These are phyloP conservation scores for Ooceraea biroi DNA, from an alignment of 1,140 invertebrate genomes.

Conservation along the genomic window DNA sequence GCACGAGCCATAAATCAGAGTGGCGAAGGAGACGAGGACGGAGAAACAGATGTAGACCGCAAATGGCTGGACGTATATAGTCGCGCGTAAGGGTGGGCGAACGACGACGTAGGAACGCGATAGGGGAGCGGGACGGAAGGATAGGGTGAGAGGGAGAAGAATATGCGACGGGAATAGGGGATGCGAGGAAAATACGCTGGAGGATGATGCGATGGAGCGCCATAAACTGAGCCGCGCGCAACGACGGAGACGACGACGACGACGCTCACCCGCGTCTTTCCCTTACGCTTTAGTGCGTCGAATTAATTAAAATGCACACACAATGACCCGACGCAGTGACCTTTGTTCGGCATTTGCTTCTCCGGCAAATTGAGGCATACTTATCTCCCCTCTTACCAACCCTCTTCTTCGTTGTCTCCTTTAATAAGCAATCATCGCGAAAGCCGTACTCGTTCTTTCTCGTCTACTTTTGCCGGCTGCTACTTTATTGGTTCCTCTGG, in stretches of 20 bases:
- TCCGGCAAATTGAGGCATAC: conserved; percentile 76
- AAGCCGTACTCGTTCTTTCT: background rate
- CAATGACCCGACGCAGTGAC: conserved; percentile 71
- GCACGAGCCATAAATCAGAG: conserved; percentile 76
- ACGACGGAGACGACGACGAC: conserved; percentile 66
- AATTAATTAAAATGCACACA: conserved; percentile 81
- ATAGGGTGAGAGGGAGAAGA: too few relatives aligned
- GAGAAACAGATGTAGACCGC: conserved; percentile 76
- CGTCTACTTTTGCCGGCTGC: background rate
- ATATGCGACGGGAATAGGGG: background rate
- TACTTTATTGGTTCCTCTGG: conserved; percentile 10
- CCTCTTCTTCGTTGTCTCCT: background rate
- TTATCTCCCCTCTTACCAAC: conserved; percentile 58
- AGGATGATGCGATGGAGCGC: conserved; percentile 60
- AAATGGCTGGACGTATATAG: conserved; percentile 73
- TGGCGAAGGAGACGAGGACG: conserved; percentile 69
- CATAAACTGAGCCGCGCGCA: conserved; percentile 69
- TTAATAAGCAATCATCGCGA: conserved; percentile 19
- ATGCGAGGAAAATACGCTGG: conserved; percentile 51
- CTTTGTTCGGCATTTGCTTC: conserved; percentile 45
- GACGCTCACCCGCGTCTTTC: background rate
- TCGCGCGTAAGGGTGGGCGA: conserved; percentile 42
- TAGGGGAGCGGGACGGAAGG: background rate
- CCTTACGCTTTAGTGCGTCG: conserved; percentile 69
- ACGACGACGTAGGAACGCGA: conserved; percentile 35